Evolutionary conservation across 2,888 invertebrate species (phyloP), one percentile per base, ranked within the genome.

Genomic region (Philereme vetulata): DNA sequence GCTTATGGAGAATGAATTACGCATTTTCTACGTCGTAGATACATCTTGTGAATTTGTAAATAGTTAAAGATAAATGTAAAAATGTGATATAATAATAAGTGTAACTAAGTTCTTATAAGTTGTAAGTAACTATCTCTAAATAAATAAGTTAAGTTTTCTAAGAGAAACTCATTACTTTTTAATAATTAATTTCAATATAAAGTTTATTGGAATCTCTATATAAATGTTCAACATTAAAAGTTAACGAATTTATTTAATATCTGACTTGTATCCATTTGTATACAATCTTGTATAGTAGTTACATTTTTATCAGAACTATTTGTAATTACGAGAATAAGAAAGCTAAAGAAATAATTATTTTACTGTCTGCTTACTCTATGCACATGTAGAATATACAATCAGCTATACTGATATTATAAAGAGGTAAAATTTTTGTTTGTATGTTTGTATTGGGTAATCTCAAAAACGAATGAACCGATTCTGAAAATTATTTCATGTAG

Each of bases 31-130:
- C 6, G 40, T 54, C 36, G 60, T 21, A 21, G 21, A 21, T 34
- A 56, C 6, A 49, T 55, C 45, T 33, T 62, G 58, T 67, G 62
- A 65, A 72, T 71, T 64, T 66, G 66, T 68, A 66, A 8, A 68
- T 58, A 66, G 51, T 65, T 53, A 66, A 60, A 63, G 52, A 36
- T 55, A 66, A 66, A 70, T 74, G 70, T 73, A 80, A 79, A 78
- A 80, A 78, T 80, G 80, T 80, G 78, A 80, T 80, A 80, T 80
- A 80, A 40, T 51, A 56, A 34, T 66, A 67, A 63, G 63, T 62
- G 42, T 68, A 65, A 68, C 51, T 62, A 57, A 56, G 58, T 68
- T 70, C 68, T 70, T 64, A 65, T 50, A 64, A 65, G 65, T 67
- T 70, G 56, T 56, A 64, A 66, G 56, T 56, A 64, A 66, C 57